Evolutionary conservation across 92 coral and sea anemone species (phyloP), one percentile per base, ranked within the genome.

Genomic region (Hydrozoanthus gracilis): DNA sequence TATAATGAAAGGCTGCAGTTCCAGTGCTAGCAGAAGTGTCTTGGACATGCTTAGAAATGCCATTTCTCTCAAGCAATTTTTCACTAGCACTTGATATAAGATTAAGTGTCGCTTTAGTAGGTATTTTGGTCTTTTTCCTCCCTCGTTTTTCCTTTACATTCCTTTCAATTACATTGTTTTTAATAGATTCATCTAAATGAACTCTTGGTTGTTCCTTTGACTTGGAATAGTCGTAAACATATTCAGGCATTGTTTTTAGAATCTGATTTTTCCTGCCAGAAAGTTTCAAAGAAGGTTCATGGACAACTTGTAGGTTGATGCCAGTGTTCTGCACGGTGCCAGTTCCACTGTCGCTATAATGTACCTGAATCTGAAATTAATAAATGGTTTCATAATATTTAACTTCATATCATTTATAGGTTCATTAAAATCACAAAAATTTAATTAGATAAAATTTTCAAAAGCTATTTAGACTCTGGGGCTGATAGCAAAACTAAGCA

Each of bases 11-110:
- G 52, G 62, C 77, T 17, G 44, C 54, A 47, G n/a, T 49, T 6
- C 79, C 71, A 2, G 87, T 83, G 52, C 54, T 71, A 58, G 68
- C 66, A 13, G 87, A 71, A 9, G 11, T 82, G 35, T 51, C 79
- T 71, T 47, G 69, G 79, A 12, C 45, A 51, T 83, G 77, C 11
- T 4, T 7, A 20, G 74, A 18, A 65, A 50, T 67, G 52, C 73
- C 51, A 55, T 16, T 60, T 64, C 56, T n/a, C 49, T 51, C 58
- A 10, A 64, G 60, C 4, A 61, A 16, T 80, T 12, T 16, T 46
- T 7, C 55, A 17, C 7, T 8, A 4, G 20, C 74, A 1, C 9
- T 65, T 8, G 85, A 64, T 16, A 64, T 51, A 5, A 80, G 55
- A 17, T 80, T 45, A 48, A 80, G 44, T 8, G 85, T 46, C 18